Conservation (phyloP, 2,113 vertebrate genomes). For the Isurus oxyrinchus region DNA sequence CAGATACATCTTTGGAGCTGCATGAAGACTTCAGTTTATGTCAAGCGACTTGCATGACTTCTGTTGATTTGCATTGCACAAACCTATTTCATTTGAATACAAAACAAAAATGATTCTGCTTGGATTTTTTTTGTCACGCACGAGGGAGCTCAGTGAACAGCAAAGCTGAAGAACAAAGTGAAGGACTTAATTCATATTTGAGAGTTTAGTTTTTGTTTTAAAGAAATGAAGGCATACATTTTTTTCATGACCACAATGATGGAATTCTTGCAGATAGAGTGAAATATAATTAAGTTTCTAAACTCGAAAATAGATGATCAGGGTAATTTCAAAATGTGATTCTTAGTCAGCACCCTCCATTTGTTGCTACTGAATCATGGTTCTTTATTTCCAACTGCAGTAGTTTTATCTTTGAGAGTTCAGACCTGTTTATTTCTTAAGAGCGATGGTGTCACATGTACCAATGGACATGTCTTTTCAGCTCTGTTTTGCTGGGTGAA, state of each 20-base stretch:
- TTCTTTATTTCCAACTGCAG: background rate
- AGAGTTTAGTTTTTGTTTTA: background rate
- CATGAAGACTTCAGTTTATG: constrained; percentile 20
- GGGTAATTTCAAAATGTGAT: constrained; percentile 24
- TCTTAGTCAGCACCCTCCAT: background rate
- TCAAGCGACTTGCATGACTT: background rate
- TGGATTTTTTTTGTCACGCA: background rate
- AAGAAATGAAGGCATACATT: background rate
- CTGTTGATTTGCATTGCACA: constrained; percentile 28
- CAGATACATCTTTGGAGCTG: constrained; percentile 18
- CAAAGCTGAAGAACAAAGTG: background rate
- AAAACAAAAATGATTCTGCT: background rate
- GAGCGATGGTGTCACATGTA: background rate
- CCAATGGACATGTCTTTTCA: background rate
- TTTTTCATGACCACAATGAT: constrained; percentile 15
- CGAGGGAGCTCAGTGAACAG: background rate
- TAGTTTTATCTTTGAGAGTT: background rate
- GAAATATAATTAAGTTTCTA: background rate
- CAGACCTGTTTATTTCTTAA: background rate
- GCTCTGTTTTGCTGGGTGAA: background rate
- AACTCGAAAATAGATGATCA: constrained; percentile 23
- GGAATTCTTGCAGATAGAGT: background rate
- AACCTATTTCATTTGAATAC: background rate
- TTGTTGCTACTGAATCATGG: background rate
- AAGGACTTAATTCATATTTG: background rate